phyloP scores from a whole-genome alignment of 1,140 invertebrate species.

The Capitella teleta region DNA sequence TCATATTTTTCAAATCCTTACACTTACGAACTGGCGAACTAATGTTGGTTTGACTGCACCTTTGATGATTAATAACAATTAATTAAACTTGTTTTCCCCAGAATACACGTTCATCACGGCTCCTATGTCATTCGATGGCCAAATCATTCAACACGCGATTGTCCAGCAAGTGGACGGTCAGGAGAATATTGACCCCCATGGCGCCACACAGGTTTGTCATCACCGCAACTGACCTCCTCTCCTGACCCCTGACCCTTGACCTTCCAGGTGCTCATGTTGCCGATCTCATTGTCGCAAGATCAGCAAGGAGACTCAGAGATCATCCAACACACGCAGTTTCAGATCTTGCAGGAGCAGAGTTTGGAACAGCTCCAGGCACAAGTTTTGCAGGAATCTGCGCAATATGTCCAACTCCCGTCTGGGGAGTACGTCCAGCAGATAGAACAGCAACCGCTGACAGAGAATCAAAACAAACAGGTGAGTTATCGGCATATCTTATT shows the following conservation, averaged over 20 bases:
- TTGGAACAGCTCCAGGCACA: not conserved
- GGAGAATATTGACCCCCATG: constrained; percentile 7
- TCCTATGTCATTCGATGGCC: constrained; percentile 1
- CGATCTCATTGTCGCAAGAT: not conserved
- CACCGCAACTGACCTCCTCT: not conserved
- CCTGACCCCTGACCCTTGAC: not conserved
- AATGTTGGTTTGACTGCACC: not conserved
- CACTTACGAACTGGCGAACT: not conserved
- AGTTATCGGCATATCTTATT: not conserved
- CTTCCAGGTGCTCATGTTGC: constrained; percentile 2
- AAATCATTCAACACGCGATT: constrained; percentile 6
- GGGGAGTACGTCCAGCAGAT: not conserved
- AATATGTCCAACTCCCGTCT: not conserved
- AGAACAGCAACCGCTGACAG: not conserved
- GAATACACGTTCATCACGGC: constrained; percentile 3
- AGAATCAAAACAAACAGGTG: not conserved
- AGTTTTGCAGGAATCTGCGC: not conserved
- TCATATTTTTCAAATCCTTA: not conserved
- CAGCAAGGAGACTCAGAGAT: not conserved
- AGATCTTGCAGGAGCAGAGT: not conserved
- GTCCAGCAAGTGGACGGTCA: constrained; percentile 5
- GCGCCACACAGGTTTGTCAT: not conserved
- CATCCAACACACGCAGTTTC: constrained; percentile 2
- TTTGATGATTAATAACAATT: not conserved
- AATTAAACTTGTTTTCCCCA: not conserved